Conservation (phyloP, 2,888 invertebrate species). For the Xanthorhoe designata region DNA sequence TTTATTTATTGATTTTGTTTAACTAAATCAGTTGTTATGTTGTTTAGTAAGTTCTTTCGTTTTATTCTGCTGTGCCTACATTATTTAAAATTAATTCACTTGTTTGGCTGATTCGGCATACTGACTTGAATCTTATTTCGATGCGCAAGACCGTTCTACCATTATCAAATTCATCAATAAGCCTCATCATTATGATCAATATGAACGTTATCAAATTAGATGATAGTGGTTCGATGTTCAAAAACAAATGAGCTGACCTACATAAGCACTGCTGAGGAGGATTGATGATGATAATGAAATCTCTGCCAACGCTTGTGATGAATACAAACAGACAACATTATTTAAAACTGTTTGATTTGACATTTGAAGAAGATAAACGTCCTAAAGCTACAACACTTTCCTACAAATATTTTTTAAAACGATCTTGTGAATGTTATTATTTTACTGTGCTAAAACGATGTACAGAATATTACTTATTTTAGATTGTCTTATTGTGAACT, state of each 20-base stretch:
- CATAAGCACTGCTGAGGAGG: background rate
- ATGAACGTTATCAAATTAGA: background rate
- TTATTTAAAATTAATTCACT: background rate
- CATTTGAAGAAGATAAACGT: slow-evolving; percentile 23
- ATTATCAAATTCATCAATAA: background rate
- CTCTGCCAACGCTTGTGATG: slow-evolving; percentile 12
- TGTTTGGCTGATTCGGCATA: too few relatives aligned
- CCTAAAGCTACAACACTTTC: slow-evolving; percentile 3
- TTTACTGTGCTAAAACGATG: background rate
- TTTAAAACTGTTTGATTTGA: slow-evolving; percentile 19
- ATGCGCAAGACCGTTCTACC: too few relatives aligned
- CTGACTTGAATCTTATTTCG: too few relatives aligned
- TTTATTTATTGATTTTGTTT: background rate
- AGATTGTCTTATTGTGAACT: too few relatives aligned
- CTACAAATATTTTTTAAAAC: slow-evolving; percentile 3
- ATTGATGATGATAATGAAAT: slow-evolving; percentile 17
- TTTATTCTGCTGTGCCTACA: background rate
- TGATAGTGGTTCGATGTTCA: background rate
- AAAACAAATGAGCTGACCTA: background rate
- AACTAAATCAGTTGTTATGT: background rate
- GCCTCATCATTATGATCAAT: background rate
- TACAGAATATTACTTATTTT: too few relatives aligned
- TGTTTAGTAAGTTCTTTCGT: too few relatives aligned
- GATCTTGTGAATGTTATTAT: background rate
- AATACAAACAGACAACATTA: slow-evolving; percentile 11